Evolutionary conservation across 2,797 vertebrate species (phyloP), one percentile per base, ranked within the genome.

Genomic region (Esox lucius): DNA sequence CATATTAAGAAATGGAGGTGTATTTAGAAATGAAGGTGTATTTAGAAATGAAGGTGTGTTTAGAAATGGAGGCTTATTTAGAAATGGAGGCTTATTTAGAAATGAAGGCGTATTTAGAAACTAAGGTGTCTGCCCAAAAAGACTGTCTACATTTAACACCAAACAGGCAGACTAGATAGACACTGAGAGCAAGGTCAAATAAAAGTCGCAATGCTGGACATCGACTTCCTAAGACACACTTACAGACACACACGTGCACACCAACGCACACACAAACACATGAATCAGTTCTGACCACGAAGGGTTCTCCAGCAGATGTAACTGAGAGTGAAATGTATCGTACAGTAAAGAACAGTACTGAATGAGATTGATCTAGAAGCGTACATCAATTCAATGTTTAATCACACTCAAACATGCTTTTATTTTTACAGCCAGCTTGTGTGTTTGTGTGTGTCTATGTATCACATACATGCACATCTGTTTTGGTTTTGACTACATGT

Each of bases 111-210:
- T 31, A 31, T 31, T 31, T 31, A 31, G 28, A 31, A 31, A 31
- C 28, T 28, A 31, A 31, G 28, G 28, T 31, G 28, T 62, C 19
- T 22, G 16, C 56, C 16, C 56, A 5, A 62, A 62, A n/a, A 62
- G 59, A 61, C 22, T n/a, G 13, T 22, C 3, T 19, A 62, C 59
- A 62, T 22, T 62, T 22, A 17, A 62, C 53, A 11, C 1, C 1
- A 31, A n/a, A 56, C 16, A 15, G 4, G 7, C 15, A 56, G n/a
- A 56, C 15, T 49, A 5, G 48, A 49, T 16, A 49, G 48, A 2
- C 48, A 1, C 48, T 31, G 19, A 22, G 9, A 7, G 19, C 85
- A 87, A 89, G 85, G 88, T 92, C 87, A 88, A 74, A 80, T 64
- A 78, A 75, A 83, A 90, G 83, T 83, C 86, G 7, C 33, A 75